phyloP scores from a whole-genome alignment of 2,797 vertebrate genomes.

The Limnodromus scolopaceus region DNA sequence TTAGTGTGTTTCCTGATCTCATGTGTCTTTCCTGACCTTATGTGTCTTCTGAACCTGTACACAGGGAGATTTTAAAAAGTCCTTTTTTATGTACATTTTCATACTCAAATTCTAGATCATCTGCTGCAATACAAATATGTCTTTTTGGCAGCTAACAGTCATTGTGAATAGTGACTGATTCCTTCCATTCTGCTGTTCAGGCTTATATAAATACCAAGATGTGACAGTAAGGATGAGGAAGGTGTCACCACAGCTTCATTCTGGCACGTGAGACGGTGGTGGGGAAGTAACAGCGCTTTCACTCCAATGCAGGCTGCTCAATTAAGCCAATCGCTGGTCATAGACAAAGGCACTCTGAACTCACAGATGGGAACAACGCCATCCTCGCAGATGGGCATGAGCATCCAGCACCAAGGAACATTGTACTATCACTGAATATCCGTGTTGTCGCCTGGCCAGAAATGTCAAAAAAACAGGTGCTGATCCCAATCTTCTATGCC shows the following conservation, averaged over 20 bases:
- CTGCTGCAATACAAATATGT: not conserved
- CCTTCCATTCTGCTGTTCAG: not conserved
- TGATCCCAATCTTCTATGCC: not conserved
- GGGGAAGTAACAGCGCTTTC: not conserved
- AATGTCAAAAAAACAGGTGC: constrained; percentile 38
- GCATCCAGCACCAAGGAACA: constrained; percentile 31
- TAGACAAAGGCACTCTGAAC: constrained; percentile 34
- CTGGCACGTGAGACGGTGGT: not conserved
- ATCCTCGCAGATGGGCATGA: constrained; percentile 40
- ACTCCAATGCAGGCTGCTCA: not conserved
- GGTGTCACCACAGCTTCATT: not conserved
- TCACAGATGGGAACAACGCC: constrained; percentile 27
- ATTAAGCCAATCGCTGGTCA: not conserved
- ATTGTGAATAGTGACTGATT: not conserved
- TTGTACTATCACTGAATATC: not conserved
- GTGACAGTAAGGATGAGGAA: not conserved
- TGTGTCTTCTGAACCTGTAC: not conserved
- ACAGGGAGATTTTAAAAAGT: not conserved
- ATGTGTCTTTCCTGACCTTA: not conserved
- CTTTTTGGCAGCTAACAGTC: not conserved
- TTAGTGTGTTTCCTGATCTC: not conserved
- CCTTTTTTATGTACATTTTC: not conserved
- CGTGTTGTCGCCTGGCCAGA: constrained; percentile 4
- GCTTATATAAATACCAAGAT: not conserved
- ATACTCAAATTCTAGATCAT: not conserved